Evolutionary conservation across 1,140 invertebrate species (phyloP), one percentile per base, ranked within the genome.

Genomic region (Aradophagus sp.): DNA sequence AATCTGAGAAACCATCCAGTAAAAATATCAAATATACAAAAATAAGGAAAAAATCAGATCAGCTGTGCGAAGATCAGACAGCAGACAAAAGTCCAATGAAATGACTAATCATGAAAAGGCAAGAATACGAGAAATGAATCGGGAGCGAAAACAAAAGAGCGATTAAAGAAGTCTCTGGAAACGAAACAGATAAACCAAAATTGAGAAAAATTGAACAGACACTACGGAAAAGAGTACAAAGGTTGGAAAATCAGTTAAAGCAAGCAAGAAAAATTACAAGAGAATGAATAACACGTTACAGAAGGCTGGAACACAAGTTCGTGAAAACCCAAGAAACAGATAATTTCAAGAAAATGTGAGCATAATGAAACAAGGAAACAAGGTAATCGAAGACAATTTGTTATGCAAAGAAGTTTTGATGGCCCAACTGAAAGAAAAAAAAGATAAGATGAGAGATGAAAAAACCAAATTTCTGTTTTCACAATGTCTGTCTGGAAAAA

Each of bases 81-180:
- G 20, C 8, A 62, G 16, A 29, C 23, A 20, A 48, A 39, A 38
- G 10, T 61, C 13, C 23, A 41, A 61, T 7, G 31, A 56, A 10
- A 59, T 59, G 55, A 47, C 15, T 1, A 5, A 5, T 31, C 5
- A 39, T 14, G 23, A 62, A 38, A 53, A 45, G 15, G 5, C 7
- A 6, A 44, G 31, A 7, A 52, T 39, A 5, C 45, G 47, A 14
- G 20, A 52, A 26, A 10, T 16, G 10, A 61, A 61, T 23, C 48
- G 27, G 36, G 35, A 61, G 41, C 8, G 14, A n/a, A 61, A 61
- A 41, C 15, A 27, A 50, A n/a, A 50, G 16, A 61, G 45, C 44
- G 35, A 5, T 13, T 20, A 1, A 41, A 16, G 15, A 32, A 50
- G 50, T 3, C 45, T 1, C 3, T 39, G 34, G n/a, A n/a, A n/a